A percentile compares a stretch with the other conserved stretches of the same genome.
Conservation (phyloP, 2,113 vertebrate genomes). For the Varanus komodoensis region DNA sequence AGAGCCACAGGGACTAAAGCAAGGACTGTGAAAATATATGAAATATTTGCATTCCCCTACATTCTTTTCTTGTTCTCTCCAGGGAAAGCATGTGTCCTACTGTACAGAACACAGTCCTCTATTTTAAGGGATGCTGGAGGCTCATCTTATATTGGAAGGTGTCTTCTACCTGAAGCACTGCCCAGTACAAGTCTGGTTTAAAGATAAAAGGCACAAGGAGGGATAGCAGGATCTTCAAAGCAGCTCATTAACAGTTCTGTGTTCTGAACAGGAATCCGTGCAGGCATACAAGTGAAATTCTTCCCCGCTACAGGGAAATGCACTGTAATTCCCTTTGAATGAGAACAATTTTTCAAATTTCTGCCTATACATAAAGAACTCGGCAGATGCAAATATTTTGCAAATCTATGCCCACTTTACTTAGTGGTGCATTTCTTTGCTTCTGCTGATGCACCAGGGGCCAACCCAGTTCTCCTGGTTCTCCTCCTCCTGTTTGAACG, state of each 20-base stretch:
- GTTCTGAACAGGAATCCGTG: background rate
- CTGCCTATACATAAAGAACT: background rate
- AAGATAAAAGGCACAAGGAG: too few relatives aligned
- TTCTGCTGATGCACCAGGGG: background rate
- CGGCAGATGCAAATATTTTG: too few relatives aligned
- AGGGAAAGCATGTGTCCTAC: background rate
- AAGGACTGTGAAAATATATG: background rate
- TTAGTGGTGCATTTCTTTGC: background rate
- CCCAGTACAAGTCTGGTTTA: background rate
- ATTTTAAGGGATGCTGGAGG: background rate
- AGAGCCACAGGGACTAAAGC: background rate
- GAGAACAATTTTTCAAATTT: background rate
- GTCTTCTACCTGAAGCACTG: background rate
- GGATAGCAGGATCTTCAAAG: background rate
- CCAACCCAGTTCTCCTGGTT: background rate
- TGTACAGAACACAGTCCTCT: background rate
- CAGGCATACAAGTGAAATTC: background rate
- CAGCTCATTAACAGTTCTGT: background rate
- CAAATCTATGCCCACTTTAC: background rate
- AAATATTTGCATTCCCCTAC: background rate
- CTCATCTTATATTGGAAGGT: background rate
- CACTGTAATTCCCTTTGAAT: background rate
- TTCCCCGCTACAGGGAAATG: background rate
- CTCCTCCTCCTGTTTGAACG: background rate
- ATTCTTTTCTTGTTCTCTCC: background rate